phyloP scores from a whole-genome alignment of 2,113 vertebrate species.

The Eudyptes chrysolophus region DNA sequence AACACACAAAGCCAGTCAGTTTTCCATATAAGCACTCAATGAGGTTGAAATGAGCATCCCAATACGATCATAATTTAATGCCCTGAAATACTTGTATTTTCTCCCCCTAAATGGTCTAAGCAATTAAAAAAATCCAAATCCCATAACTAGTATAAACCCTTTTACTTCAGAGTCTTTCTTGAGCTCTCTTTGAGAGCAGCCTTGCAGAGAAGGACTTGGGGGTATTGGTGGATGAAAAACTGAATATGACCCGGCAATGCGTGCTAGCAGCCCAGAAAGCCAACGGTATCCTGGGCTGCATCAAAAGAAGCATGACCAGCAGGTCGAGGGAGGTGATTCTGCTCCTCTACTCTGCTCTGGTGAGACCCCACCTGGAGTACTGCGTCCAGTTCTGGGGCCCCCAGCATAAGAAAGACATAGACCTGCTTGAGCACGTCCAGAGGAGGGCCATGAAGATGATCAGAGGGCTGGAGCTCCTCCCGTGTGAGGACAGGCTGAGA shows the following conservation, averaged over 20 bases:
- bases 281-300: background rate
- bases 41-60: background rate
- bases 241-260: background rate
- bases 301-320: background rate
- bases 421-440: too few relatives aligned
- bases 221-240: background rate
- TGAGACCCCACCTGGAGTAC: background rate
- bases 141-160: background rate
- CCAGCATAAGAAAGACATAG: background rate
- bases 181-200: background rate
- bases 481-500: too few relatives aligned
- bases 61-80: background rate
- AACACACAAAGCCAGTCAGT: background rate
- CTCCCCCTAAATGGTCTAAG: background rate
- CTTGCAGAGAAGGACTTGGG: background rate
- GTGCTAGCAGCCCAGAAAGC: background rate
- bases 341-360: background rate
- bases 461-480: too few relatives aligned
- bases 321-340: background rate
- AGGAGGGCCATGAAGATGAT: too few relatives aligned
- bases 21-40: background rate
- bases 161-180: background rate
- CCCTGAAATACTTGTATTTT: background rate
- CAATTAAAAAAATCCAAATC: background rate
- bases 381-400: background rate